Percentiles rank a stretch among this genome's conserved stretches.
Evolutionary conservation across 2,113 vertebrate species (phyloP).

Genomic region (Micromys minutus): DNA sequence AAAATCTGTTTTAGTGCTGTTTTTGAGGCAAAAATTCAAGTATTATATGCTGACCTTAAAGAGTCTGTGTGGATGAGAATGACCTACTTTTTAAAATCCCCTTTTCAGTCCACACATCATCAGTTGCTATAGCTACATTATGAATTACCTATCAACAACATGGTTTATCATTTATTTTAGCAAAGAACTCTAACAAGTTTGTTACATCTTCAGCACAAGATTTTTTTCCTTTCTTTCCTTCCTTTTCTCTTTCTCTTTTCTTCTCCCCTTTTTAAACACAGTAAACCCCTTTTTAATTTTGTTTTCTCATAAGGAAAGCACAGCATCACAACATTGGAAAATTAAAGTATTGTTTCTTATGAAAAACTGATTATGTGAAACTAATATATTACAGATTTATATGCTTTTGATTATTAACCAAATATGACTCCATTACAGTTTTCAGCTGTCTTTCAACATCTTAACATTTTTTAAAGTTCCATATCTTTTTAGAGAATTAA

Average conservation of each 20-base stretch:
- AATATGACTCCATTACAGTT: conserved; percentile 18
- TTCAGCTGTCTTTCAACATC: not conserved
- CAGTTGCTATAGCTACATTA: not conserved
- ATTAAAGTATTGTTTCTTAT: conserved; percentile 54
- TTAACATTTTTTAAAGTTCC: not conserved
- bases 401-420: conserved; percentile 52
- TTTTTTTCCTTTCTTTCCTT: not conserved
- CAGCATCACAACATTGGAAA: conserved; percentile 33
- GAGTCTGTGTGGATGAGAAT: not conserved
- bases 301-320: conserved; percentile 71
- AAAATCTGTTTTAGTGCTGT: conserved; percentile 29
- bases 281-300: not conserved
- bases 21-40: not conserved
- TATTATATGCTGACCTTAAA: not conserved
- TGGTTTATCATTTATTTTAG: too few species aligned
- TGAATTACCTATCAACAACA: not conserved
- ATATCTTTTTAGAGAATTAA: not conserved
- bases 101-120: not conserved
- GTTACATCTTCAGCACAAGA: too few species aligned
- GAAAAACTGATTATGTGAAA: conserved; percentile 65
- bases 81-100: not conserved
- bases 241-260: not conserved
- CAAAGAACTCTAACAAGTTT: too few species aligned
- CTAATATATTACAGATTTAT: conserved; percentile 47
- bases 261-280: not conserved